Conservation (phyloP, 2,113 vertebrate species). For the Pholis gunnellus region DNA sequence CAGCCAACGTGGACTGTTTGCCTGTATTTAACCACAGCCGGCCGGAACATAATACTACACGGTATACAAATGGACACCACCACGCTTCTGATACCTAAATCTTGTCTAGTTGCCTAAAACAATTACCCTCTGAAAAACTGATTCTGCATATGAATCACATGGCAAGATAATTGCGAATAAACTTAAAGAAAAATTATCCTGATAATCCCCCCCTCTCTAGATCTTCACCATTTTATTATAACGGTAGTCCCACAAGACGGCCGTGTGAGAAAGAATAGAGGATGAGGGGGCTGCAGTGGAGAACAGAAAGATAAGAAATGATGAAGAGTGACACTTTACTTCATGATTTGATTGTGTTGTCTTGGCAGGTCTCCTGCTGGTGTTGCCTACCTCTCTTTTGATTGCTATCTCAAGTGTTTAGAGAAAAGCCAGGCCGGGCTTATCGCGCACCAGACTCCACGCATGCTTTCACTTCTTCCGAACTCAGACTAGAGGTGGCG, state of each 20-base stretch:
- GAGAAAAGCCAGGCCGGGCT: constrained; percentile 6
- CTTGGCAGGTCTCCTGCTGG: background rate
- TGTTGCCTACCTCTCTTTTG: constrained; percentile 5
- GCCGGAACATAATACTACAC: background rate
- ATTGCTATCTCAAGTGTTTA: constrained; percentile 4
- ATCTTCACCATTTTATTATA: background rate
- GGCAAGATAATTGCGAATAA: background rate
- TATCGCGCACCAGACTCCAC: background rate
- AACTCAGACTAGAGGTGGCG: constrained; percentile 15
- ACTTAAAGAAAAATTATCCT: background rate
- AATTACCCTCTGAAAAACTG: no score
- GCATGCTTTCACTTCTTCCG: background rate
- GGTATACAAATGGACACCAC: background rate
- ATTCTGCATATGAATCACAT: background rate
- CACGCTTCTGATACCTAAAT: background rate
- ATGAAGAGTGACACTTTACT: constrained; percentile 5
- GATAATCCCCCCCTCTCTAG: background rate
- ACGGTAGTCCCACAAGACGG: background rate
- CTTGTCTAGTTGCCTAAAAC: background rate
- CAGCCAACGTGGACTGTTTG: no score
- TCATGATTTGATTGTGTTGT: constrained; percentile 3
- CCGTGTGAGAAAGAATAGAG: background rate
- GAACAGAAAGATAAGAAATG: background rate
- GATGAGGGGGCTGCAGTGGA: background rate
- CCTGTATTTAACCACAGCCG: no score